These are phyloP conservation scores for Achlya flavicornis DNA, from an alignment of 2,888 invertebrate species.

Conservation along the genomic window DNA sequence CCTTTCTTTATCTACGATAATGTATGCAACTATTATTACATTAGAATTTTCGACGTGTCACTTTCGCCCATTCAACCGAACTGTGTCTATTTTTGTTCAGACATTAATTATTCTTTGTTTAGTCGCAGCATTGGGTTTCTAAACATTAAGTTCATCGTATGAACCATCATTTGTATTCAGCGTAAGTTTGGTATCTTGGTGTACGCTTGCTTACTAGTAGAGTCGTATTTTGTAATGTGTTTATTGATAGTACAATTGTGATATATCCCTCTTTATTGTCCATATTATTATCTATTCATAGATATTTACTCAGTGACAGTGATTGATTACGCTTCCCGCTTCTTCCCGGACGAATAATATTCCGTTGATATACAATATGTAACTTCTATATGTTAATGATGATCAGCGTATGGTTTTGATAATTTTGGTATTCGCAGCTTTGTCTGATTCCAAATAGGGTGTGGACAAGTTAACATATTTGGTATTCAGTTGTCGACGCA, in stretches of 20 bases:
- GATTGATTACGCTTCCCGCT: slow-evolving; percentile 20
- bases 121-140: slow-evolving; percentile 36
- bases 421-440: slow-evolving; percentile 42
- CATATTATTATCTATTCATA: slow-evolving; percentile 51
- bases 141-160: slow-evolving; percentile 51
- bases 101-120: slow-evolving; percentile 45
- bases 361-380: not conserved
- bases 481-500: slow-evolving; percentile 51
- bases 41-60: slow-evolving; percentile 28
- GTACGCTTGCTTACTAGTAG: slow-evolving; percentile 29
- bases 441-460: slow-evolving; percentile 56
- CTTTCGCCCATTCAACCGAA: slow-evolving; percentile 49
- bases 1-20: slow-evolving; percentile 16
- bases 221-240: slow-evolving; percentile 46
- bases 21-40: slow-evolving; percentile 18
- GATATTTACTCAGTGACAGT: slow-evolving; percentile 42
- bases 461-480: slow-evolving; percentile 67
- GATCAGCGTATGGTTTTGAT: slow-evolving; percentile 24
- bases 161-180: slow-evolving; percentile 57
- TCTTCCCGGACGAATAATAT: not conserved
- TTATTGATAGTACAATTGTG: slow-evolving; percentile 54
- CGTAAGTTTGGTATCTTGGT: slow-evolving; percentile 39
- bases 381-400: slow-evolving; percentile 11
- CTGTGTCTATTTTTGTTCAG: slow-evolving; percentile 40
- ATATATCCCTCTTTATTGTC: slow-evolving; percentile 57